These are phyloP conservation scores for Tamias sibiricus DNA, from an alignment of 2,113 vertebrate species.

Conservation along the genomic window DNA sequence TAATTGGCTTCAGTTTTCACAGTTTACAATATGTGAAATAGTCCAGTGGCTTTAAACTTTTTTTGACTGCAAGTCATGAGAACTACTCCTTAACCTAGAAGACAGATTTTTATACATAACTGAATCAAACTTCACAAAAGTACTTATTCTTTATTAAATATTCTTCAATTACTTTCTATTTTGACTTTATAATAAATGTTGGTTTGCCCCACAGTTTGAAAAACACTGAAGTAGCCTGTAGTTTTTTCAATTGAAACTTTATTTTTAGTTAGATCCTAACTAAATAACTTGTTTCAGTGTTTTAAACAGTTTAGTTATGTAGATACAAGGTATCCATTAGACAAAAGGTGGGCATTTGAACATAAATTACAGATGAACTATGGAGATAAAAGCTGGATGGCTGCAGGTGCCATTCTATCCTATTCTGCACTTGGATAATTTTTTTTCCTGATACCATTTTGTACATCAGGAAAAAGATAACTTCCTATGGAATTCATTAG, in stretches of 20 bases:
- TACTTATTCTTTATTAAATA: neutral
- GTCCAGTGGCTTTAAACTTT: neutral
- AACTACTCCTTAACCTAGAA: slow-evolving; percentile 11
- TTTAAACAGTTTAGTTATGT: neutral
- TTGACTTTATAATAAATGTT: slow-evolving; percentile 32
- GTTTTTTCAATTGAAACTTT: slow-evolving; percentile 37
- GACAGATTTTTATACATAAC: neutral
- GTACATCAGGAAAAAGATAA: neutral
- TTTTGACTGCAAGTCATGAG: neutral
- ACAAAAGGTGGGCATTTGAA: slow-evolving; percentile 33
- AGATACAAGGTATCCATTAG: neutral
- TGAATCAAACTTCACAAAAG: slow-evolving; percentile 5
- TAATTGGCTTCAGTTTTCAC: slow-evolving; percentile 18
- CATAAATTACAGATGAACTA: neutral
- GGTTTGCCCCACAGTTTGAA: neutral
- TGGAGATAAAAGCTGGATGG: slow-evolving; percentile 18
- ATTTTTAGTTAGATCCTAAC: slow-evolving; percentile 45
- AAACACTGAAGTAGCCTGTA: neutral
- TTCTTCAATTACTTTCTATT: slow-evolving; percentile 26
- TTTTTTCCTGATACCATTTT: neutral
- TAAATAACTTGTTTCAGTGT: slow-evolving; percentile 17
- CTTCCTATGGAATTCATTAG: neutral
- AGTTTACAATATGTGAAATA: neutral
- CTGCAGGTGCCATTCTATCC: neutral
- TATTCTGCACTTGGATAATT: neutral